Conservation (phyloP, 23 tunicate species). For the Oikopleura vanhoeffeni region DNA sequence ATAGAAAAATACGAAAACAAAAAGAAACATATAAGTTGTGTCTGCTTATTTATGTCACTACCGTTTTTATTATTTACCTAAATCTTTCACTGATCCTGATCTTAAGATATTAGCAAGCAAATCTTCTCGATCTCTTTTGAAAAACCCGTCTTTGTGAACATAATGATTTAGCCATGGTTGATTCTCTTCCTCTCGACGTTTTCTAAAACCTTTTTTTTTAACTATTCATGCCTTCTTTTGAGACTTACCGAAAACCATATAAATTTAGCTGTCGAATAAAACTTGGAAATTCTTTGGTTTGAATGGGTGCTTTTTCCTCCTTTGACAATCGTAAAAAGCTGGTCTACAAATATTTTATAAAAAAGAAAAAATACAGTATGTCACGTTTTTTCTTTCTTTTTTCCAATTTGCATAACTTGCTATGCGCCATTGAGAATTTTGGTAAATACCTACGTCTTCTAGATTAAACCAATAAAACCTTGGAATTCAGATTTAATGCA, state of each 20-base stretch:
- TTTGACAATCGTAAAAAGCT: not conserved
- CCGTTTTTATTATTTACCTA: not conserved
- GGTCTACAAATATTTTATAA: no score
- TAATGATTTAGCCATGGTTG: not conserved
- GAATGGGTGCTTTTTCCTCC: not conserved
- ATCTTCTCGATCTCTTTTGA: not conserved
- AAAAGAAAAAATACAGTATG: no score
- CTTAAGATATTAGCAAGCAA: not conserved
- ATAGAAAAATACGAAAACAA: no score
- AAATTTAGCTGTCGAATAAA: not conserved
- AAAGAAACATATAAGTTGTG: no score
- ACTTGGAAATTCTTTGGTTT: not conserved
- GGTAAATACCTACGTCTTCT: no score
- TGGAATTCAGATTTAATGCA: no score
- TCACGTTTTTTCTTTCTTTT: no score
- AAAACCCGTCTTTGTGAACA: not conserved
- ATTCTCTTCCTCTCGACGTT: not conserved
- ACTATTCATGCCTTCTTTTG: no score
- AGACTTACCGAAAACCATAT: not conserved
- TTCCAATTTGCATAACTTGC: no score
- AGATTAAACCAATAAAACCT: no score
- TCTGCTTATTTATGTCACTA: no score
- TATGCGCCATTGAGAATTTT: no score
- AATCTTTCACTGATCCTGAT: not conserved
- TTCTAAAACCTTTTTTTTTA: not conserved